Percentiles rank a stretch among this genome's conserved stretches.
phyloP scores from a whole-genome alignment of 2,113 vertebrate species.

The Pholis gunnellus region DNA sequence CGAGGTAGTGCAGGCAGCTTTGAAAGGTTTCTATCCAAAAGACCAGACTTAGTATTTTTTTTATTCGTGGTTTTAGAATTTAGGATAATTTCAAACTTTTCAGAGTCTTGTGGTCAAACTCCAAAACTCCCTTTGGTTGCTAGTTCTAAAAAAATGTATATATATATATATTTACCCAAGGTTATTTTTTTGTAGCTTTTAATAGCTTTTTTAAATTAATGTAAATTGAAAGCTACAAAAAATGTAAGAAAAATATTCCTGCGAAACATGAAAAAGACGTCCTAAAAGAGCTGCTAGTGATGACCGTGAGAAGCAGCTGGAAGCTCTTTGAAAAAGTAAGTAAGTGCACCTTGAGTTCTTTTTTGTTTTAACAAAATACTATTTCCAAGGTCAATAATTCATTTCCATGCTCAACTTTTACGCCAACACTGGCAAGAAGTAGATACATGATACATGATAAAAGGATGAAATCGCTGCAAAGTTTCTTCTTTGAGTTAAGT shows the following conservation, averaged over 20 bases:
- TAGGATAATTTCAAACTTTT: background rate
- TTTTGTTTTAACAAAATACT: conserved; percentile 1
- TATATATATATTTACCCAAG: no score
- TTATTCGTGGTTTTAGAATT: background rate
- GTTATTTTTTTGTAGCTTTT: no score
- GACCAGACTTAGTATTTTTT: background rate
- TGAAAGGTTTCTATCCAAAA: background rate
- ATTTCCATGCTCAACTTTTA: background rate
- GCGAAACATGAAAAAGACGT: background rate
- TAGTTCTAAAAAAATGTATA: background rate
- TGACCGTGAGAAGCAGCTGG: background rate
- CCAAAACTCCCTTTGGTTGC: background rate
- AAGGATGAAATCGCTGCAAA: background rate
- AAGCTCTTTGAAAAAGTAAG: background rate
- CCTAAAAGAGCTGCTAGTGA: background rate
- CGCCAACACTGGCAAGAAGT: background rate
- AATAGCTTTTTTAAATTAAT: no score
- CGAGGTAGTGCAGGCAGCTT: background rate
- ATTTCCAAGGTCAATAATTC: background rate
- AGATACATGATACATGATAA: no score
- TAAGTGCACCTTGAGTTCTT: background rate
- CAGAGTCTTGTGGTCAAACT: background rate
- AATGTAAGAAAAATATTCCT: no score
- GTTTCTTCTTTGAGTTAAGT: background rate
- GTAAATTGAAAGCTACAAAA: background rate